Evolutionary conservation across 2,888 invertebrate species (phyloP), one percentile per base, ranked within the genome.

Genomic region (Metopia argyrocephala): DNA sequence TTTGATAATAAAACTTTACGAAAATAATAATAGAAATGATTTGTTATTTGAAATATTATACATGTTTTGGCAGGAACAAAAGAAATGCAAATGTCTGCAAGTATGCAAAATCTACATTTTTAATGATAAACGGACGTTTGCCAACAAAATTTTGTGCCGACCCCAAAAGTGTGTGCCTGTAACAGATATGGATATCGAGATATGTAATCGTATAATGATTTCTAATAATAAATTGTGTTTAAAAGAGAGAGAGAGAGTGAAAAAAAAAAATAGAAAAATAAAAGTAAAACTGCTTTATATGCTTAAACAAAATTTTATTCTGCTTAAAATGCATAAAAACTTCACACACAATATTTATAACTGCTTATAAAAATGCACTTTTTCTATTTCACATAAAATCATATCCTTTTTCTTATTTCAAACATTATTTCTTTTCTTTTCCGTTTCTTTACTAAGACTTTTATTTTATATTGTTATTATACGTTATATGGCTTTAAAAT

Each of bases 121-220:
- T 12, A 27, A 38, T 62, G 45, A 52, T 52, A 62, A 71, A 74
- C 48, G 56, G 64, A 31, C 23, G 56, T 56, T 28, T 73, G 62
- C 54, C 54, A 73, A 56, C 28, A 73, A 52, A 21, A 52, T 45
- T 71, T 50, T 62, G 27, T 71, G 45, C 27, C 31, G 15, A 27
- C 38, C 38, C 38, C 12, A 38, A 12, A 31, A 38, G 38, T 38
- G 2, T 38, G 1, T 38, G 38, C 15, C 3, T 12, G 38, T 31
- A n/a, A n/a, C n/a, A n/a, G n/a, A n/a, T n/a, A n/a, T n/a, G n/a
- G n/a, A n/a, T n/a, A n/a, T n/a, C n/a, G 38, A 6, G 38, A 15
- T 3, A 12, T 38, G 2, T 1, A 38, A 9, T 38, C 38, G 15
- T 15, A 38, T 38, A 12, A 38, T 38, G 38, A 38, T 38, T 38